These are phyloP conservation scores for Gymnoscopelus braueri DNA, from an alignment of 2,797 vertebrate genomes.

Conservation along the genomic window DNA sequence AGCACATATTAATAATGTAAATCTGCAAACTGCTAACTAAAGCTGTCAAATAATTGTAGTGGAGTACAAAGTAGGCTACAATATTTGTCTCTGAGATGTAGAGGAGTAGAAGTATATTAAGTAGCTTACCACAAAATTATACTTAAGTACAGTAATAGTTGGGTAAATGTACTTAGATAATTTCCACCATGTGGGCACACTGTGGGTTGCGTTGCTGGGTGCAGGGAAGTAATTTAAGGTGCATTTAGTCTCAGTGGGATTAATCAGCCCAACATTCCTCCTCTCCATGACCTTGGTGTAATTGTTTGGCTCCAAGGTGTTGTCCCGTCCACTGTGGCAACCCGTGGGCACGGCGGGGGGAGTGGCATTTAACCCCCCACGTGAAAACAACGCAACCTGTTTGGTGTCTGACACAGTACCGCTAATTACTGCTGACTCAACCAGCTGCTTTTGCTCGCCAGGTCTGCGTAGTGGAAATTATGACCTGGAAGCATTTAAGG, in stretches of 20 bases:
- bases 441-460: conserved; percentile 1
- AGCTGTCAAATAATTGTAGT: too few relatives aligned
- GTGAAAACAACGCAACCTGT: conserved; percentile 68
- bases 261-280: conserved; percentile 76
- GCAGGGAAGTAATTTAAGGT: not conserved
- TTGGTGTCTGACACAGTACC: conserved; percentile 48
- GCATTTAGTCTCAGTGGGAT: conserved; percentile 8
- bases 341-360: conserved; percentile 41
- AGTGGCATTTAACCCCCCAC: conserved; percentile 66
- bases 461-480: too few relatives aligned
- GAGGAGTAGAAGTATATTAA: too few relatives aligned
- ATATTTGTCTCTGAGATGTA: too few relatives aligned
- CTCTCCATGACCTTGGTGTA: conserved; percentile 79
- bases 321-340: conserved; percentile 44
- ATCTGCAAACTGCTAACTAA: too few relatives aligned
- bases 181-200: too few relatives aligned
- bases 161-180: too few relatives aligned
- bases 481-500: too few relatives aligned
- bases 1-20: too few relatives aligned
- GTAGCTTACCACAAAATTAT: too few relatives aligned
- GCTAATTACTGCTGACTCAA: conserved; percentile 63
- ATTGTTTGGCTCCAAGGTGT: conserved; percentile 77
- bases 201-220: not conserved
- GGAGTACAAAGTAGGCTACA: too few relatives aligned
- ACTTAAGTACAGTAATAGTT: too few relatives aligned